A percentile compares a stretch with the other conserved stretches of the same genome.
phyloP scores from a whole-genome alignment of 1,140 invertebrate species.

The Anastrepha obliqua region DNA sequence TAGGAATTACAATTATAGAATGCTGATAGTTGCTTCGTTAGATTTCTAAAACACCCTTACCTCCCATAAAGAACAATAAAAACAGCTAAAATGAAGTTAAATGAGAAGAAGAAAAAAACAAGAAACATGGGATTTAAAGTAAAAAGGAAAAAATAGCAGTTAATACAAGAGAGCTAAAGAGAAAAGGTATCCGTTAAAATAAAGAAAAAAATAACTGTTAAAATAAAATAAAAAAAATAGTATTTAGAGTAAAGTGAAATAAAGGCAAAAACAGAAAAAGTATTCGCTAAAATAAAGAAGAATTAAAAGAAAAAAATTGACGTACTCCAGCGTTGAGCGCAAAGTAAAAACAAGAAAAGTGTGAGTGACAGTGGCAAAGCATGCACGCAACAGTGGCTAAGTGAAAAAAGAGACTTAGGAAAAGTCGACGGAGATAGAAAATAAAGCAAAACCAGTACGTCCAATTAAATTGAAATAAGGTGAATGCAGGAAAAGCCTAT shows the following conservation, averaged over 20 bases:
- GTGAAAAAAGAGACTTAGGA: not conserved
- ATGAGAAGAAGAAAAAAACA: not conserved
- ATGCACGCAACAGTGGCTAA: not conserved
- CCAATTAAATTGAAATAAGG: constrained; percentile 32
- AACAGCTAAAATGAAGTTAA: not conserved
- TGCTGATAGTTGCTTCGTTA: too few species aligned
- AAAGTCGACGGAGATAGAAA: not conserved
- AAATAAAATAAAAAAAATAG: too few species aligned
- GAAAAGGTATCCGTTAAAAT: not conserved
- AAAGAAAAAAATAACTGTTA: not conserved
- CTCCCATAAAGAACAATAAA: too few species aligned
- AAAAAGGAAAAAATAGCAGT: not conserved
- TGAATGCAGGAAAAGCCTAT: constrained; percentile 37
- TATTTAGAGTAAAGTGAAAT: too few species aligned
- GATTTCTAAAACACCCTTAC: too few species aligned
- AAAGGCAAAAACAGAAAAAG: not conserved
- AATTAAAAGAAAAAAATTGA: not conserved
- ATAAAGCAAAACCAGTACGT: not conserved
- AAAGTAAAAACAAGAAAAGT: not conserved
- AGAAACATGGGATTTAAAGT: not conserved
- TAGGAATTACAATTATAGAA: too few species aligned
- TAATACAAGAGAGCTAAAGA: not conserved
- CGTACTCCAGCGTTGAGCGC: not conserved
- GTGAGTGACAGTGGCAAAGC: not conserved
- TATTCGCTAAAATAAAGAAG: not conserved